phyloP scores from a whole-genome alignment of 2,797 vertebrate species.

The Amazona finschi region DNA sequence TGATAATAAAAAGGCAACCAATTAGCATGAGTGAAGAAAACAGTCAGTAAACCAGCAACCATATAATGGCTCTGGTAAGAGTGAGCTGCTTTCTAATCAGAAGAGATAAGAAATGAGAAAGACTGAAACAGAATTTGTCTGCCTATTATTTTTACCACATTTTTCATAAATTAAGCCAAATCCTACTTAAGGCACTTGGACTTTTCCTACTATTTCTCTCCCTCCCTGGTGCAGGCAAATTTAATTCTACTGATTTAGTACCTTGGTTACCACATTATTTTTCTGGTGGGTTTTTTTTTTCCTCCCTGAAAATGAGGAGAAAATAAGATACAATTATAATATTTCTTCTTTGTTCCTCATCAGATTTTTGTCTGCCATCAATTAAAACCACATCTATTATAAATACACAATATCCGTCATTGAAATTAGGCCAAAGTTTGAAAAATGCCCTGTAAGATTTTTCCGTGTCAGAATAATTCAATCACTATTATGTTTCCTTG shows the following conservation, averaged over 20 bases:
- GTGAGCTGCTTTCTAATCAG: background rate
- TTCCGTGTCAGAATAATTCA: conserved; percentile 7
- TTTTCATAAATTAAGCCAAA: background rate
- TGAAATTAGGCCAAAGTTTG: conserved; percentile 41
- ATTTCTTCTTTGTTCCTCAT: background rate
- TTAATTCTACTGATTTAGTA: background rate
- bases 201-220: background rate
- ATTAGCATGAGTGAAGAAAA: background rate
- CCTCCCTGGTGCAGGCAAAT: background rate
- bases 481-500: conserved; percentile 22
- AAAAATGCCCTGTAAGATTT: conserved; percentile 37
- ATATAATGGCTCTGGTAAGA: background rate
- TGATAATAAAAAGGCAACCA: background rate
- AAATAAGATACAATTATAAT: background rate
- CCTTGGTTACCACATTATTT: background rate
- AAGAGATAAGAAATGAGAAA: background rate
- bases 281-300: background rate
- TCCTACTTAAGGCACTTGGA: background rate
- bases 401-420: background rate
- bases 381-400: background rate
- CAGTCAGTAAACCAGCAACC: background rate
- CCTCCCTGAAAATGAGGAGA: background rate
- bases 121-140: background rate
- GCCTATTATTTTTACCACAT: background rate
- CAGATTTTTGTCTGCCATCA: background rate